Base-by-base conservation (phyloP, 2,113 vertebrate species). In the Columba livia region DNA sequence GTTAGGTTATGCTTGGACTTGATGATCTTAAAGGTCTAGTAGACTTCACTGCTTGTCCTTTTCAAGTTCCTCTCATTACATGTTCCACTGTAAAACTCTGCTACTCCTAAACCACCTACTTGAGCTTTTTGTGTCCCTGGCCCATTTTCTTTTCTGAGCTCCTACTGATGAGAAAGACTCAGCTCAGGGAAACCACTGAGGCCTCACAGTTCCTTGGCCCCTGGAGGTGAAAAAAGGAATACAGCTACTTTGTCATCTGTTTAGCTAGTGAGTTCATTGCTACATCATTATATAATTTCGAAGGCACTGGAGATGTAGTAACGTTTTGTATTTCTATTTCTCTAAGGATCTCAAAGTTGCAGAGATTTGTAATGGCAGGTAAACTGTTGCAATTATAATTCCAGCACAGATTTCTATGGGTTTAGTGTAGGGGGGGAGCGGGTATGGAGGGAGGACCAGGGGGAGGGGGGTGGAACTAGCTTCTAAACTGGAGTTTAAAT, bases 101-200 rank as follows among this genome's bases (percentile, higher is more conserved):
- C 18, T 38, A 75, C 54, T 42, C 62, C 60, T 65, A 61, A 89
- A 75, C 26, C 4, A 15, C 65, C 12, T 54, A 64, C 56, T 28
- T 38, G 28, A 85, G 51, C 17, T 51, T 80, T 69, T 79, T 54
- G 34, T 54, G 61, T 84, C 44, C 34, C 36, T 54, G 51, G 51
- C 31, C 67, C 16, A 19, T 31, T 77, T 61, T 32, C 47, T 57
- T 42, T 13, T 3, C 29, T 15, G 31, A 89, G 69, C 21, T 77
- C 31, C 21, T 38, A 15, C 34, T n/a, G 38, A 85, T 51, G 34
- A 71, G 57, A 67, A 90, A 58, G 38, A 34, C 32, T 42, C 0
- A 0, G 9, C 47, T 82, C 0, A 0, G 36, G 28, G 26, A 54
- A 42, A 83, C 18, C 86, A 86, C 32, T 18, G n/a, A 50, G 9